Evolutionary conservation across 2,888 invertebrate species (phyloP).

Genomic region (Catocala sponsa): DNA sequence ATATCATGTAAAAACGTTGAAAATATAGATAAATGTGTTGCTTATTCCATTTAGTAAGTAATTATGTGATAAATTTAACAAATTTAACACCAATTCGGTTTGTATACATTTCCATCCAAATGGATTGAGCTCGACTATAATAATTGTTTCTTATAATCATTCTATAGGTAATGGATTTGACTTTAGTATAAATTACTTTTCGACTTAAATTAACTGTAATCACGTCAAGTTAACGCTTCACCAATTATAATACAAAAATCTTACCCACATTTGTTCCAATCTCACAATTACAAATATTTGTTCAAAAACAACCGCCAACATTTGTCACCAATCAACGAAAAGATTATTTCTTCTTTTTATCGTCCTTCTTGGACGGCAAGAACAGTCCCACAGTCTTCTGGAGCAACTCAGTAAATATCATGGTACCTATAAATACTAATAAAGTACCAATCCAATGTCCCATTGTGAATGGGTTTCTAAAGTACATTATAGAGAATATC

Average conservation of each 20-base stretch:
- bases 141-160: no score
- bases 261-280: not conserved
- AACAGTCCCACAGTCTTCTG: slow-evolving; percentile 81
- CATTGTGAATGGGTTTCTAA: slow-evolving; percentile 97
- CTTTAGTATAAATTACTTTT: not conserved
- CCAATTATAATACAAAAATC: no score
- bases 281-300: not conserved
- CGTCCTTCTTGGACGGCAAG: slow-evolving; percentile 63
- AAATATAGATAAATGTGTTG: no score
- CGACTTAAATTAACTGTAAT: slow-evolving; percentile 1
- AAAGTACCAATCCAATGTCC: slow-evolving; percentile 97
- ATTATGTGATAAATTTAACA: no score
- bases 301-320: slow-evolving; percentile 3
- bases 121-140: no score
- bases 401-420: slow-evolving; percentile 95
- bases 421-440: slow-evolving; percentile 97
- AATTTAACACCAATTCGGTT: no score
- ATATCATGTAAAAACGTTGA: no score
- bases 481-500: slow-evolving; percentile 98
- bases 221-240: not conserved
- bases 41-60: no score
- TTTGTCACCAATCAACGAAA: slow-evolving; percentile 3
- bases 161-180: no score
- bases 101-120: no score
- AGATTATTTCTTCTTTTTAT: slow-evolving; percentile 69